Base-by-base conservation (phyloP, 2,113 vertebrate species). In the Misgurnus mizolepis region DNA sequence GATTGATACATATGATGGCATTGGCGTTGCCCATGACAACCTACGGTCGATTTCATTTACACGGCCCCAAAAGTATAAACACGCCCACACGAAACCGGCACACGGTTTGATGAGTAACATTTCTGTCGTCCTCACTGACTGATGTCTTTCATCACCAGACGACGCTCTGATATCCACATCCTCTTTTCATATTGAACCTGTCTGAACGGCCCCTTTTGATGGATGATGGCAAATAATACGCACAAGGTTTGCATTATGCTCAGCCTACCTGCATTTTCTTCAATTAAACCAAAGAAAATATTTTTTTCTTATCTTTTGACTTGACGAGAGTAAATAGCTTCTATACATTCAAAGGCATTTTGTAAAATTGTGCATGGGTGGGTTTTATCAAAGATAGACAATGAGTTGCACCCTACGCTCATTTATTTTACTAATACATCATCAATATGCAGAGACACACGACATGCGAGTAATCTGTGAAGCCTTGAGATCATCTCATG, bases 81-180 rank as follows among this genome's bases (percentile, higher is more conserved):
- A 79, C 55, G 55, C 88, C 49, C 80, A 81, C 78, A 87, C 88
- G 86, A 84, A 84, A 79, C 66, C 78, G 83, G 84, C 83, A 85
- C 67, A 71, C 86, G 83, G 88, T 88, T 83, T 88, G 86, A 90
- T 82, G 69, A 86, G 82, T 87, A 81, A 82, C 76, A 81, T 62
- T 68, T 75, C 62, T 85, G 85, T 87, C 88, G 84, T 78, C 82
- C 85, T 86, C 75, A 81, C 87, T 87, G 87, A 84, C 82, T 79
- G 83, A 69, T 74, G 68, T 45, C 65, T 86, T 82, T 81, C 45
- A 82, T 80, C 79, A 80, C 53, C 15, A 34, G 18, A 18, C 34
- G 82, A 82, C 27, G 77, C 55, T 55, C 50, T 77, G 82, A 87
- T 88, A 82, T 79, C 83, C 64, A 82, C 55, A 82, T 74, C 81